Base-by-base conservation (phyloP, 1,140 invertebrate species). In the Drosophila kepulauana region DNA sequence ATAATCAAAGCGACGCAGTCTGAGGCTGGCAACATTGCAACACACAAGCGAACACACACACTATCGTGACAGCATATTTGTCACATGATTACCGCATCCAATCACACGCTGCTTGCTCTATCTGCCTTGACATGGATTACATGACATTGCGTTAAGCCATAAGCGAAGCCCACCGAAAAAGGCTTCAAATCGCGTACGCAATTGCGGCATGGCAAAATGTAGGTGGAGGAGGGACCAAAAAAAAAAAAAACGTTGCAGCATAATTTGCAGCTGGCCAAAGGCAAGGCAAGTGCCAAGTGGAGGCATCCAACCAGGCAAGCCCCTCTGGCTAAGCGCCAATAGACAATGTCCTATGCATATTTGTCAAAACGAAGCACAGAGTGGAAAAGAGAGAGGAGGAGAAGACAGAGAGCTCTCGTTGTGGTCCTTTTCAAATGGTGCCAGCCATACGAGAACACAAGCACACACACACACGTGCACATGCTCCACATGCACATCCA, bases 291-390 rank as follows among this genome's bases (percentile, higher is more conserved):
- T 64, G 82, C 61, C 70, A 78, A 54, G 49, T 41, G 65, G 57
- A 74, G 73, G 58, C 72, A 78, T 52, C 33, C 71, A 63, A 38
- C 54, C 76, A 73, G 61, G 58, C 51, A 41, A 43, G 43, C 15
- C 59, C 61, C 71, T 51, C 66, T 58, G 59, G 59, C 61, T 65
- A 78, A 88, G 68, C 84, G 73, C 84, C 84, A 88, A 84, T 84
- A 84, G 82, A 87, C 82, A 87, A 80, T 87, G 82, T 87, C 84
- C 57, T 80, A 69, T 88, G 82, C 82, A 87, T 82, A 87, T 87
- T 87, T 87, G 82, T 84, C 82, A 87, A 79, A 78, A 64, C 45
- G 51, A 35, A 49, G 56, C 59, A 70, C 67, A 58, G 66, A 75
- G 70, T 25, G 20, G 20, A 25, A 25, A 3, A 25, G 6, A 33